Evolutionary conservation across 2,113 vertebrate species (phyloP).

Genomic region (Oreochromis niloticus): DNA sequence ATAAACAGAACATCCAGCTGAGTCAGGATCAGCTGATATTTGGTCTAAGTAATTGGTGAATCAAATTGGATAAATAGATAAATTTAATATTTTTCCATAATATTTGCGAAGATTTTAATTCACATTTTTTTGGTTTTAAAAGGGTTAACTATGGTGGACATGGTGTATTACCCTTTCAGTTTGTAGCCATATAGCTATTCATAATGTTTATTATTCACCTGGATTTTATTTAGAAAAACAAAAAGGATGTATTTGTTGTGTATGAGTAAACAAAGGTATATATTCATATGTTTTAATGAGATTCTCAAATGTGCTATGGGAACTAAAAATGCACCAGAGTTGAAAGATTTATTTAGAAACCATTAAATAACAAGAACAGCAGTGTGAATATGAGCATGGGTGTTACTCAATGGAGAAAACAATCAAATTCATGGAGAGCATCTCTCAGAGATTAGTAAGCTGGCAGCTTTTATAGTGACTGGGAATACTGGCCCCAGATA

Average conservation of each 20-base stretch:
- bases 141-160: neutral
- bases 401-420: neutral
- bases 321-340: neutral
- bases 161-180: neutral
- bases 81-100: neutral
- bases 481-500: neutral
- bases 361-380: neutral
- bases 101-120: neutral
- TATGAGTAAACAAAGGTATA: neutral
- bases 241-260: neutral
- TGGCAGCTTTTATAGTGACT: neutral
- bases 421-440: neutral
- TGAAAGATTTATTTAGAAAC: neutral
- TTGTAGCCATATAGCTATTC: neutral
- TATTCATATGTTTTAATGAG: neutral
- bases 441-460: neutral
- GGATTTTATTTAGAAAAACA: neutral
- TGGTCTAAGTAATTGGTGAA: neutral
- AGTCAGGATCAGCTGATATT: neutral
- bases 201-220: neutral
- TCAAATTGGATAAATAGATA: neutral
- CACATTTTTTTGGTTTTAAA: neutral
- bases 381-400: neutral
- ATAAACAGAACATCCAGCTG: neutral
- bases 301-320: neutral